A percentile compares a stretch with the other conserved stretches of the same genome.
Evolutionary conservation across 1,140 invertebrate genomes (phyloP).

Genomic region (Branchinecta lindahli): DNA sequence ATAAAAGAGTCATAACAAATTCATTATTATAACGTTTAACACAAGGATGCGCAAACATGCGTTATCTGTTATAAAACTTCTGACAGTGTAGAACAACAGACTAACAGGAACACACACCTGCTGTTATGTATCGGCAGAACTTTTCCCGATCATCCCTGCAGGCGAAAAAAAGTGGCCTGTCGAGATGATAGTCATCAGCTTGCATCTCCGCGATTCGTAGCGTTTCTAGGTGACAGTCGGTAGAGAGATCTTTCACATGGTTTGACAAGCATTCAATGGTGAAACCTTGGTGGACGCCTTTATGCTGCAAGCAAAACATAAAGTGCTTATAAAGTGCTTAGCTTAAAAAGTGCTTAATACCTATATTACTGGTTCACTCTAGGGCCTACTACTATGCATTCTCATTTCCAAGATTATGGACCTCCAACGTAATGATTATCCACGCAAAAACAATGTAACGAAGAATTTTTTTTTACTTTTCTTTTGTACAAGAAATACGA

Average conservation of each 20-base stretch:
- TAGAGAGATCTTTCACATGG: conserved; percentile 37
- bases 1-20: too few relatives aligned
- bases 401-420: too few relatives aligned
- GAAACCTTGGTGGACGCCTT: conserved; percentile 52
- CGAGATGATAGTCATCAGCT: conserved; percentile 77
- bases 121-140: conserved; percentile 36
- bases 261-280: conserved; percentile 72
- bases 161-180: conserved; percentile 72
- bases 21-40: too few relatives aligned
- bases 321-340: conserved; percentile 16
- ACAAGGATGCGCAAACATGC: too few relatives aligned
- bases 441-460: too few relatives aligned
- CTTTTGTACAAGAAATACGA: too few relatives aligned
- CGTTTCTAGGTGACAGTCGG: conserved; percentile 57
- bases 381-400: too few relatives aligned
- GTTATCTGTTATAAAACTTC: too few relatives aligned
- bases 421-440: too few relatives aligned
- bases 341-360: background rate
- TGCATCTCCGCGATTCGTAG: conserved; percentile 72
- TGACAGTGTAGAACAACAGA: background rate
- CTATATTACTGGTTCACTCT: too few relatives aligned
- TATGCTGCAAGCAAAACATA: conserved; percentile 22
- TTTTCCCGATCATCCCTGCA: conserved; percentile 65
- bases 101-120: conserved; percentile 29
- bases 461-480: too few relatives aligned